Evolutionary conservation across 2,797 vertebrate species (phyloP), one percentile per base, ranked within the genome.

Genomic region (Sphaeramia orbicularis): DNA sequence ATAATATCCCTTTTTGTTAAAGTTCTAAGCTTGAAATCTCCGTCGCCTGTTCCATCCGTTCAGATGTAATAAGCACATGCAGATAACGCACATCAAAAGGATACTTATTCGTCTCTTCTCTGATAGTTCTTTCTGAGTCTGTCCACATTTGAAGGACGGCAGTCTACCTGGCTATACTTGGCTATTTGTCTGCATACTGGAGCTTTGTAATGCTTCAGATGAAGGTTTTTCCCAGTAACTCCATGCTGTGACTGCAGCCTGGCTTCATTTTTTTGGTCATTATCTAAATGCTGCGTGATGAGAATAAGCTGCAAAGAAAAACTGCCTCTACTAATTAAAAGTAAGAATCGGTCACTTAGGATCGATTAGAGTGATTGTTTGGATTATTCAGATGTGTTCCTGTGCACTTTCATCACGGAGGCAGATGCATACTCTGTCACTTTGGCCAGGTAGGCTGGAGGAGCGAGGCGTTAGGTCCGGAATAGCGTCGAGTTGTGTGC

Each of bases 51-150:
- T 21, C 6, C 65, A 8, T 2, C 0, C 3, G 10, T 38, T 43
- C 0, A 10, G 32, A 38, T 45, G 53, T 30, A 27, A 30, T 15
- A 65, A 73, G 65, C 71, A 52, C 74, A 65, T 16, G 21, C 37
- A 59, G 21, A 51, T 54, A 54, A 50, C 42, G 68, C 74, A 65
- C 80, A 81, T 78, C 75, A 70, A 78, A 82, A 14, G 65, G 74
- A 78, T 71, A 74, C 76, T 77, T 81, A 44, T 65, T 74, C 55
- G 55, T 43, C 52, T 53, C 52, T 12, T 16, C 11, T 16, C 40
- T 53, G 13, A 55, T 59, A 35, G 32, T 35, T 35, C 9, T 36
- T 7, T 21, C 19, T 18, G 38, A 59, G 56, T 74, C n/a, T 27
- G 16, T 56, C 53, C 49, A 45, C 65, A 64, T 71, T 63, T 62